Evolutionary conservation across 2,888 invertebrate genomes (phyloP).

Genomic region (Clitarchus hookeri): DNA sequence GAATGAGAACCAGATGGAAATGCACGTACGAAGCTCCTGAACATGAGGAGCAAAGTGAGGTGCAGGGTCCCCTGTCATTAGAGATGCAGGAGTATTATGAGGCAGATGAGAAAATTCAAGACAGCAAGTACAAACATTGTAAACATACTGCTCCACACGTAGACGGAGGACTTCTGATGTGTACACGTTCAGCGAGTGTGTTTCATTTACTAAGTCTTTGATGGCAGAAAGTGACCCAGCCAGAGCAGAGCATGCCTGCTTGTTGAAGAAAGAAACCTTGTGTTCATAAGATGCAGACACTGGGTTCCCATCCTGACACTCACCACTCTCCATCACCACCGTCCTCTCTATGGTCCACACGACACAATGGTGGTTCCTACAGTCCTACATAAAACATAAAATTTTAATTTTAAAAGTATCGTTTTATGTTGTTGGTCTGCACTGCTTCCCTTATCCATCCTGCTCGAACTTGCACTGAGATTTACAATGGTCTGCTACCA

Average conservation of each 20-base stretch:
- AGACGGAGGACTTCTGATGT: conserved; percentile 66
- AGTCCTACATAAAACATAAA: too few species aligned
- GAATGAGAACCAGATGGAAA: conserved; percentile 69
- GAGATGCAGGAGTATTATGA: conserved; percentile 58
- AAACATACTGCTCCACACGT: conserved; percentile 64
- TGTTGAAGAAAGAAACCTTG: conserved; percentile 65
- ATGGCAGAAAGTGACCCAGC: conserved; percentile 63
- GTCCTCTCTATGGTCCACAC: conserved; percentile 69
- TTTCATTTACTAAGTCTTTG: conserved; percentile 66
- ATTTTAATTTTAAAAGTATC: too few species aligned
- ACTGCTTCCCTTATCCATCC: too few species aligned
- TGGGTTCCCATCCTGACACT: conserved; percentile 69
- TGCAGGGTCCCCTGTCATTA: conserved; percentile 53
- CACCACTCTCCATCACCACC: conserved; percentile 62
- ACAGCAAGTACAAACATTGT: conserved; percentile 58
- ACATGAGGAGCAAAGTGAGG: conserved; percentile 54
- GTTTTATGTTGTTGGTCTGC: too few species aligned
- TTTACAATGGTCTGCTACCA: too few species aligned
- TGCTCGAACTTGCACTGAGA: too few species aligned
- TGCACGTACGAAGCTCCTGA: conserved; percentile 65
- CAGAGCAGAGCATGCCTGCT: conserved; percentile 61
- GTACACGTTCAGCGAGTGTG: conserved; percentile 68
- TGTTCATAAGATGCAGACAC: conserved; percentile 68
- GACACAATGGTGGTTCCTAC: conserved; percentile 59
- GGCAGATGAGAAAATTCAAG: conserved; percentile 58